phyloP scores from a whole-genome alignment of 2,888 invertebrate species.

The Lasiommata megera region DNA sequence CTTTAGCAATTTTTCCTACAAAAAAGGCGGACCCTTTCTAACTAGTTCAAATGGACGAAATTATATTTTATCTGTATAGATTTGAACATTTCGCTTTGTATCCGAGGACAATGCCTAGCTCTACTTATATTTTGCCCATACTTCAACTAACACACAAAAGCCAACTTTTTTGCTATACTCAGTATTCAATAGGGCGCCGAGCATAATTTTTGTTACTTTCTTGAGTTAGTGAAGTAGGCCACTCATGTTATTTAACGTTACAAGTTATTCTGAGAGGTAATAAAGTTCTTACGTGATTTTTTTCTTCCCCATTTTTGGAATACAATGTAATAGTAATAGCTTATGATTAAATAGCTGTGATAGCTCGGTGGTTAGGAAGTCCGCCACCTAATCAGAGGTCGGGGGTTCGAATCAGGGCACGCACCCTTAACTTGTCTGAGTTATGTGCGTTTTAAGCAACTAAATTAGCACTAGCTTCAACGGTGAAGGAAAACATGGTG shows the following conservation, averaged over 20 bases:
- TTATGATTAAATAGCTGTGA: too few relatives aligned
- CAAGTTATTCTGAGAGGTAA: conserved; percentile 27
- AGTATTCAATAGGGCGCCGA: conserved; percentile 55
- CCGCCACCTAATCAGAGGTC: too few relatives aligned
- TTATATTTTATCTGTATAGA: conserved; percentile 15
- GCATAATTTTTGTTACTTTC: conserved; percentile 34
- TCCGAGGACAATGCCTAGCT: conserved; percentile 60
- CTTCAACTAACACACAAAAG: conserved; percentile 68
- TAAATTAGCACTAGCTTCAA: too few relatives aligned
- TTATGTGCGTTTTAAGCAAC: too few relatives aligned
- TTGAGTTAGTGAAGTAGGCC: conserved; percentile 16
- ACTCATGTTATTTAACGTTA: conserved; percentile 34
- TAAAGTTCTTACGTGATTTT: neutral
- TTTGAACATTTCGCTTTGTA: conserved; percentile 49
- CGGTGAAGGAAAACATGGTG: too few relatives aligned
- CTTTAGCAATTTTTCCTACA: too few relatives aligned
- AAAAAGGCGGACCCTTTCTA: neutral
- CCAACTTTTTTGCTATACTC: conserved; percentile 57
- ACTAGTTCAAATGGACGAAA: neutral
- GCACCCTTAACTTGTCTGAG: too few relatives aligned
- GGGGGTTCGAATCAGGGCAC: too few relatives aligned
- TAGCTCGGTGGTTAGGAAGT: too few relatives aligned
- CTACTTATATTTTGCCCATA: conserved; percentile 56
- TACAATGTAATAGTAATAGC: too few relatives aligned
- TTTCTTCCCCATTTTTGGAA: neutral